Evolutionary conservation across 2,113 vertebrate species (phyloP).

Genomic region (Scopus umbretta): DNA sequence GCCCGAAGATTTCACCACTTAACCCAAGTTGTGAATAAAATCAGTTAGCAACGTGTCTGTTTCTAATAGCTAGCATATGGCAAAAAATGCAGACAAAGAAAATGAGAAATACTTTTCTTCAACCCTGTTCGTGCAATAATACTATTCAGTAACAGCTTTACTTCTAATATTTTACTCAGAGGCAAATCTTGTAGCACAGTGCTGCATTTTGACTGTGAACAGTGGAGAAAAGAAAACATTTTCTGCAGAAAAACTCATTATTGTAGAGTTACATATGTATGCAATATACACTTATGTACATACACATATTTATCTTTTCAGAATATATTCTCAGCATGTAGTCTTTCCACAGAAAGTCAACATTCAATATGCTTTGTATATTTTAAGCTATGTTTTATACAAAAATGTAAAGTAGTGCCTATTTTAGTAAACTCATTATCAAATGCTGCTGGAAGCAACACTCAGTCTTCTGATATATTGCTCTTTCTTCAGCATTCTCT

Average conservation of each 20-base stretch:
- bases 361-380: neutral
- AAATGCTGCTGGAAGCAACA: neutral
- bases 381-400: neutral
- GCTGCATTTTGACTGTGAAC: neutral
- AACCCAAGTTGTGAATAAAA: neutral
- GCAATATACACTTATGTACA: neutral
- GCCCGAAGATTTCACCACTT: neutral
- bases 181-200: neutral
- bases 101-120: neutral
- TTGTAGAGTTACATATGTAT: neutral
- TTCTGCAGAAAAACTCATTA: neutral
- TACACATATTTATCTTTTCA: neutral
- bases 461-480: neutral
- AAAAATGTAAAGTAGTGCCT: neutral
- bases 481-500: neutral
- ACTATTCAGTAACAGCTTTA: neutral
- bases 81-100: neutral
- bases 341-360: neutral
- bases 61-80: neutral
- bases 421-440: neutral
- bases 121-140: neutral
- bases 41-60: neutral
- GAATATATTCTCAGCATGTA: neutral
- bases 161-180: neutral
- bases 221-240: neutral